Evolutionary conservation across 2,797 vertebrate genomes (phyloP), one percentile per base, ranked within the genome.

Genomic region (Protonibea diacanthus): DNA sequence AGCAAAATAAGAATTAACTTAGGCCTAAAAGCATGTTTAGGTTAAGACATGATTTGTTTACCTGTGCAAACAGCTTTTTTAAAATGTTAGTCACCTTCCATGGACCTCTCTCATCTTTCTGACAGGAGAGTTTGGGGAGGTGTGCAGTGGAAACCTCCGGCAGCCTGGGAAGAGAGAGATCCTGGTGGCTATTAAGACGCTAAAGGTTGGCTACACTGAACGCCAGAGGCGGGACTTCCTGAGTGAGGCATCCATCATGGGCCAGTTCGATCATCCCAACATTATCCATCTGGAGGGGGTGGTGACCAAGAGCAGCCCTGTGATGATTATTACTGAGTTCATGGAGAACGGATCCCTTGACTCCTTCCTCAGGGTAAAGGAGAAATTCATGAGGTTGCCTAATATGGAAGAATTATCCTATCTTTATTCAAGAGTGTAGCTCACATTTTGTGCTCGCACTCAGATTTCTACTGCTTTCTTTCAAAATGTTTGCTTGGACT

Each of bases 261-360:
- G 97, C 59, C 98, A 99, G 93, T 99, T 99, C 0, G 97, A 99
- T 92, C 98, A 99, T 81, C 98, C 98, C 66, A 99, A 99, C 91
- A 98, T 99, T 90, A 99, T 99, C 87, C 96, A 97, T 21, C 92
- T 99, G 88, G 98, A 99, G 86, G 98, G 98, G 0, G 98, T 99
- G 84, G 97, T 99, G 88, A 99, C 98, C 81, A 99, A 97, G 89
- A 99, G 97, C 82, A 97, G 97, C 48, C 98, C 98, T 0, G 98
- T 98, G 80, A 99, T 99, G 97, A 99, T 99, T 83, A 94, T 99
- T 87, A 99, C 98, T 0, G 98, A 99, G 86, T 99, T 98, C 93
- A 99, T 99, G 98, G 98, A 99, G 92, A 99, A 99, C 25, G 98
- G 98, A 0, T 98, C 98, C 0, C 95, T 99, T 0, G 98, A 99